Conservation (phyloP, 1,140 invertebrate species). For the Vanessa atalanta region DNA sequence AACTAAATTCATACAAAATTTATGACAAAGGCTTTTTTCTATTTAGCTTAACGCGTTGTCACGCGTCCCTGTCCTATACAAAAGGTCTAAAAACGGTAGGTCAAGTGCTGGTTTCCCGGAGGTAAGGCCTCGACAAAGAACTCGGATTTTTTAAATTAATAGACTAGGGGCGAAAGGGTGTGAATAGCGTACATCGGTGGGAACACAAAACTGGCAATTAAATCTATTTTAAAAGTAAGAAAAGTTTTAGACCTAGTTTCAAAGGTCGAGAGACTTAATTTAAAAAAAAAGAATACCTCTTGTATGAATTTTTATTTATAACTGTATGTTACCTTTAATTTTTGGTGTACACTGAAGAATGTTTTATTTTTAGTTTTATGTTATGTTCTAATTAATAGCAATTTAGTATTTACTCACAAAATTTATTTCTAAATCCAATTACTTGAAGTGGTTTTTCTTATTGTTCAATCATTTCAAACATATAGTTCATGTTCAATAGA, state of each 20-base stretch:
- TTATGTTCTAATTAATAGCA: background rate
- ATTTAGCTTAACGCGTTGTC: slow-evolving; percentile 19
- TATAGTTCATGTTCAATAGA: background rate
- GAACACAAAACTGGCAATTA: slow-evolving; percentile 24
- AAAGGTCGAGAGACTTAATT: background rate
- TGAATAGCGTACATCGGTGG: slow-evolving; percentile 25
- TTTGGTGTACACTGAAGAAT: too few relatives aligned
- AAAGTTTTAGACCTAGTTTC: slow-evolving; percentile 8
- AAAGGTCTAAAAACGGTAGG: slow-evolving; percentile 41
- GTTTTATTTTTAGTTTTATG: too few relatives aligned
- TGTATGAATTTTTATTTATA: too few relatives aligned
- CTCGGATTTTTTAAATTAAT: slow-evolving; percentile 53
- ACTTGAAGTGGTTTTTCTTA: background rate
- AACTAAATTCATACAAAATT: slow-evolving; percentile 11
- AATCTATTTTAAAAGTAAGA: slow-evolving; percentile 23
- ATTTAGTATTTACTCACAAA: background rate
- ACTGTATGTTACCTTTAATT: too few relatives aligned
- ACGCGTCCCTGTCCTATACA: slow-evolving; percentile 38
- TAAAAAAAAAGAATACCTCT: background rate
- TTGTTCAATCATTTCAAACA: background rate
- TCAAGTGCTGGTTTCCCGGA: slow-evolving; percentile 43
- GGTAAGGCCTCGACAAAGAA: slow-evolving; percentile 54
- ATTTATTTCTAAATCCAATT: background rate
- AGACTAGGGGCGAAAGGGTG: slow-evolving; percentile 32
- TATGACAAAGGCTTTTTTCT: slow-evolving; percentile 17